Evolutionary conservation across 2,113 vertebrate genomes (phyloP).

Genomic region (Aegithalos caudatus): DNA sequence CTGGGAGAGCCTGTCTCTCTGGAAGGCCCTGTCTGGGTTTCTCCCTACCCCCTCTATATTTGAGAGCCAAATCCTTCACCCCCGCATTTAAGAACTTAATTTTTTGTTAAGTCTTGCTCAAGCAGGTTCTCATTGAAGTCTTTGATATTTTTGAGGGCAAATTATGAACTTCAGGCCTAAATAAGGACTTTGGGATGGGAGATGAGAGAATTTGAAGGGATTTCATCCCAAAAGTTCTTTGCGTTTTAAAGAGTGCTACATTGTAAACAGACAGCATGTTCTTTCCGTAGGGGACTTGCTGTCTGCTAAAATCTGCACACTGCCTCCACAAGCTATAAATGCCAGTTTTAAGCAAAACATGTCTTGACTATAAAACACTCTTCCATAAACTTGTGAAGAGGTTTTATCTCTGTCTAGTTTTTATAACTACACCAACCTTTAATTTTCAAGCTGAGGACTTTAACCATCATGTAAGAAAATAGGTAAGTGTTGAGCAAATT

Average conservation of each 20-base stretch:
- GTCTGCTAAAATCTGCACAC: not conserved
- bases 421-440: not conserved
- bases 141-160: not conserved
- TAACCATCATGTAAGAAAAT: not conserved
- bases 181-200: not conserved
- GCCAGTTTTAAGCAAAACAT: constrained; percentile 16
- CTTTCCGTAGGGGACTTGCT: not conserved
- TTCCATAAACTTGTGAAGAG: not conserved
- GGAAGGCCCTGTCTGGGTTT: not conserved
- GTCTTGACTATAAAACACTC: constrained; percentile 9
- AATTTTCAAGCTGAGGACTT: constrained; percentile 1
- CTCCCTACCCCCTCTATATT: not conserved
- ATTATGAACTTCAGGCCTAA: not conserved
- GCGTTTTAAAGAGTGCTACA: not conserved
- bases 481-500: not conserved
- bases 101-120: not conserved
- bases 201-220: not conserved
- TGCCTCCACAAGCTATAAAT: constrained; percentile 35
- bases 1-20: not conserved
- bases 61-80: not conserved
- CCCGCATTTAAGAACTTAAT: not conserved
- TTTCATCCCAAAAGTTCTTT: not conserved
- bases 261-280: not conserved
- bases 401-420: constrained; percentile 8
- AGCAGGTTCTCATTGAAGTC: not conserved